phyloP scores from a whole-genome alignment of 2,888 invertebrate genomes.

The Nematopogon swammerdamellus region DNA sequence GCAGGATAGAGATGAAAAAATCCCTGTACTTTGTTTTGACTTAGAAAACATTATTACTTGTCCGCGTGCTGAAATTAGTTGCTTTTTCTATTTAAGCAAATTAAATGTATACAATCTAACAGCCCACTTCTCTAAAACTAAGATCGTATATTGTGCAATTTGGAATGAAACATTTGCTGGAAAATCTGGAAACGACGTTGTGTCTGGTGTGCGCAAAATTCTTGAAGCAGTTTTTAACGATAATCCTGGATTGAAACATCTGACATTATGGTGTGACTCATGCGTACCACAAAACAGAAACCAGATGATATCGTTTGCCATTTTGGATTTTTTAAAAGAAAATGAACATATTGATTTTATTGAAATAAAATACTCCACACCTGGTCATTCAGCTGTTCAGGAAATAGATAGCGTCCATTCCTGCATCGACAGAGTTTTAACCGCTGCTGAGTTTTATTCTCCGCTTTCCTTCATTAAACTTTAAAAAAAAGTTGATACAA shows the following conservation, averaged over 20 bases:
- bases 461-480: slow-evolving; percentile 8
- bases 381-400: too few relatives aligned
- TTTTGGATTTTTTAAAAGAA: slow-evolving; percentile 8
- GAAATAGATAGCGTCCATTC: too few relatives aligned
- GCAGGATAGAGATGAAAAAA: slow-evolving; percentile 3
- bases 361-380: slow-evolving; percentile 14
- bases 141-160: slow-evolving; percentile 10
- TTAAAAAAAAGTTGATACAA: slow-evolving; percentile 6
- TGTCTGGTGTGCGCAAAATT: slow-evolving; percentile 8
- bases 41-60: slow-evolving; percentile 5
- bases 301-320: slow-evolving; percentile 9
- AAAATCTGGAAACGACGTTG: slow-evolving; percentile 11
- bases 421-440: too few relatives aligned
- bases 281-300: slow-evolving; percentile 14
- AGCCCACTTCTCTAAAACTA: slow-evolving; percentile 8
- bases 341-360: slow-evolving; percentile 8
- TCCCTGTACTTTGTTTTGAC: slow-evolving; percentile 3
- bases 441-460: too few relatives aligned
- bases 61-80: slow-evolving; percentile 6
- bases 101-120: slow-evolving; percentile 7
- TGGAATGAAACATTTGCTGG: slow-evolving; percentile 10
- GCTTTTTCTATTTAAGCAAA: slow-evolving; percentile 7
- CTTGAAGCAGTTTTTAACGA: slow-evolving; percentile 7
- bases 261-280: slow-evolving; percentile 13
- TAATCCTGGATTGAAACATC: slow-evolving; percentile 6